These are phyloP conservation scores for Silurus meridionalis DNA, from an alignment of 2,113 vertebrate species.

Conservation along the genomic window DNA sequence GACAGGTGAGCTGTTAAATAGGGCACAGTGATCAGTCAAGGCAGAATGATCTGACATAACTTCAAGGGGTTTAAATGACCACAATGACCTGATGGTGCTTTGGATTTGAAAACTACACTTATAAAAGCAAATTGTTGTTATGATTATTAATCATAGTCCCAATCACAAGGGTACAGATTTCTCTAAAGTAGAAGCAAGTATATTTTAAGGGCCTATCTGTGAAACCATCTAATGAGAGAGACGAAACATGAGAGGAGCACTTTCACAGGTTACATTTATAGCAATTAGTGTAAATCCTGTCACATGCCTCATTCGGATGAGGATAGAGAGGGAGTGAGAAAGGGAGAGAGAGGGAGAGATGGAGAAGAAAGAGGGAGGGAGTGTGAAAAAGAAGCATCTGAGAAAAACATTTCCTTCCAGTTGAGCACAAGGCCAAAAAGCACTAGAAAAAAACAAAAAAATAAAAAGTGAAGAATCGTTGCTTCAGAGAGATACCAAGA, in stretches of 20 bases:
- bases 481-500: slow-evolving; percentile 6
- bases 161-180: neutral
- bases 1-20: slow-evolving; percentile 37
- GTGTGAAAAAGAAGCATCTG: slow-evolving; percentile 26
- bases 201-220: slow-evolving; percentile 50
- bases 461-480: slow-evolving; percentile 15
- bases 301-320: slow-evolving; percentile 41
- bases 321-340: neutral
- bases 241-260: slow-evolving; percentile 42
- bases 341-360: neutral
- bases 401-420: slow-evolving; percentile 38
- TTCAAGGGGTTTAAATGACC: neutral
- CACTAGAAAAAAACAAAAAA: slow-evolving; percentile 35
- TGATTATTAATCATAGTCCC: neutral
- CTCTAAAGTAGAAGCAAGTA: slow-evolving; percentile 23
- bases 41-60: slow-evolving; percentile 8
- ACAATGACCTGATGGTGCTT: neutral
- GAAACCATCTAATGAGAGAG: slow-evolving; percentile 46
- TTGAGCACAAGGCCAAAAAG: slow-evolving; percentile 41
- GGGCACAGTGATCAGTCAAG: slow-evolving; percentile 31
- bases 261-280: slow-evolving; percentile 55
- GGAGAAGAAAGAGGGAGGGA: slow-evolving; percentile 25
- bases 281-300: slow-evolving; percentile 47
- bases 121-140: neutral
- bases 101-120: neutral